Conservation (phyloP, 2,888 invertebrate genomes). For the Sphaeridia pumilis region DNA sequence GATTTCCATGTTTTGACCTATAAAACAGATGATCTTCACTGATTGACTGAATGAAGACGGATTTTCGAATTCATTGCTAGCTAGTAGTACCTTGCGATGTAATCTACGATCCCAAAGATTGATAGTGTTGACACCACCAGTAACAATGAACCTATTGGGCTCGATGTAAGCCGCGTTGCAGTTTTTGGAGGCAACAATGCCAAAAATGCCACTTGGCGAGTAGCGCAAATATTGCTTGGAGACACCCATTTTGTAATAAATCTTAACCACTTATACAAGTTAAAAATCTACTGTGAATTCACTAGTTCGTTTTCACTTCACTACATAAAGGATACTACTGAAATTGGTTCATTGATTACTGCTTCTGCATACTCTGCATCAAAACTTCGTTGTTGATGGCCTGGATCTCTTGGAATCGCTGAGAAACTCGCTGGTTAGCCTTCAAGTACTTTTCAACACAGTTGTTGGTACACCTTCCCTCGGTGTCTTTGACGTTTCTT, state of each 20-base stretch:
- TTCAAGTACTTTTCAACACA: constrained; percentile 95
- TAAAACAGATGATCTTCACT: no score
- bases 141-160: constrained; percentile 73
- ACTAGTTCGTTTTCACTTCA: no score
- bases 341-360: background rate
- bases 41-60: no score
- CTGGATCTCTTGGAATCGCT: constrained; percentile 95
- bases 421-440: constrained; percentile 90
- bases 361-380: constrained; percentile 13
- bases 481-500: constrained; percentile 56
- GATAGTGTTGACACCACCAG: constrained; percentile 88
- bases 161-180: constrained; percentile 71
- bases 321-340: no score
- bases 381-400: constrained; percentile 75
- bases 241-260: constrained; percentile 59
- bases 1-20: constrained; percentile 69
- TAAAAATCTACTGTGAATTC: background rate
- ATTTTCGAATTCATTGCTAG: no score
- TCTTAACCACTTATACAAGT: background rate
- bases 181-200: constrained; percentile 67
- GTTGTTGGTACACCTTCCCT: constrained; percentile 60
- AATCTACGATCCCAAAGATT: constrained; percentile 86
- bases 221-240: constrained; percentile 92
- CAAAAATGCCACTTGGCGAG: constrained; percentile 69
- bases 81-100: constrained; percentile 71